Evolutionary conservation across 2,888 invertebrate genomes (phyloP), one percentile per base, ranked within the genome.

Genomic region (Pherbina coryleti): DNA sequence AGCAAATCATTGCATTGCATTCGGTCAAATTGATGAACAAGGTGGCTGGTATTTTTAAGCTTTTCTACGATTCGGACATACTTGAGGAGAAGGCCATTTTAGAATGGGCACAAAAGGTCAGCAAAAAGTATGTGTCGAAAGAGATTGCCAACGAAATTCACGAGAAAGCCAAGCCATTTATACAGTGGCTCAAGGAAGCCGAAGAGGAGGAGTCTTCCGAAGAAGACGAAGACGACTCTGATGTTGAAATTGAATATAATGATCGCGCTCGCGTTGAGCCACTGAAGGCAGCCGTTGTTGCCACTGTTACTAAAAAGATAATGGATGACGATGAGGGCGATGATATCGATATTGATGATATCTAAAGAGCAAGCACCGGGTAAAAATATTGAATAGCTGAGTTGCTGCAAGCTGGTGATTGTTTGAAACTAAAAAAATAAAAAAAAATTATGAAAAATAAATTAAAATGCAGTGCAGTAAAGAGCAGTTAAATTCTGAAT

Each of bases 111-210:
- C 95, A 94, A 84, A 99, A 98, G 92, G 95, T 97, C 74, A 95
- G 95, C 85, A 97, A 96, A 91, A 98, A 98, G 90, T 98, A 97
- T 90, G 98, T 98, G 69, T 92, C 94, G 78, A 95, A 95, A 88
- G 98, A 99, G 89, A 90, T 98, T 79, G 94, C 95, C 79, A 94
- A 95, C 79, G 97, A 98, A 89, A 97, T 99, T 87, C 95, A 97
- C 84, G 94, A 95, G 81, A 95, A 96, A 87, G 98, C 98, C 74
- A 94, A 94, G 86, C 97, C 97, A 78, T 98, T 99, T 91, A 93
- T 99, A 80, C 97, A 95, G 86, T 99, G 99, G 99, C 92, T 99
- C 84, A 94, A 96, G 89, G 98, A 99, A 89, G 99, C 99, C 79
- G 98, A 98, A 88, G 97, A 97, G 88, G 95, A 95, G 81, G 95